These are phyloP conservation scores for Pteronotus mesoamericanus DNA, from an alignment of 2,797 vertebrate genomes.

Conservation along the genomic window DNA sequence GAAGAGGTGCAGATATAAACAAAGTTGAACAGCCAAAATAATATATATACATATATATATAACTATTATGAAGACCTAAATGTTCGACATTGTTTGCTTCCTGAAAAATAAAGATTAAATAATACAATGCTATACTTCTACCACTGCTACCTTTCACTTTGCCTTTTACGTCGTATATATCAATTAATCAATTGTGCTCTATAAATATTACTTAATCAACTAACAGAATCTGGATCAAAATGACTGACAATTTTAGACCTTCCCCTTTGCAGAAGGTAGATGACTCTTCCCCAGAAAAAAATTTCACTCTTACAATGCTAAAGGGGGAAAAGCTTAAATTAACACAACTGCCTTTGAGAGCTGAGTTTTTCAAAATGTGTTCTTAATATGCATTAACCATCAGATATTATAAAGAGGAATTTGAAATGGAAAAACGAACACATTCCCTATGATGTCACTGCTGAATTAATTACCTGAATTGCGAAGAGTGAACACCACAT, in stretches of 20 bases:
- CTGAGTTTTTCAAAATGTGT: constrained; percentile 44
- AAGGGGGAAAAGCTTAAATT: not conserved
- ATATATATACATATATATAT: not conserved
- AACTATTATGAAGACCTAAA: not conserved
- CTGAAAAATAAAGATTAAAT: constrained; percentile 9
- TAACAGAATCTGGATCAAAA: constrained; percentile 18
- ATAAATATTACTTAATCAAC: not conserved
- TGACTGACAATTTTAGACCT: not conserved
- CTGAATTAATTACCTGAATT: constrained; percentile 73
- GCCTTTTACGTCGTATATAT: not conserved
- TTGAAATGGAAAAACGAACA: constrained; percentile 72
- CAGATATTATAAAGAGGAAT: constrained; percentile 56
- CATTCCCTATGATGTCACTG: constrained; percentile 68
- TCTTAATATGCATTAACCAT: constrained; percentile 64
- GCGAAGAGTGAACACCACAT: constrained; percentile 40
- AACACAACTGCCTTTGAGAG: constrained; percentile 30
- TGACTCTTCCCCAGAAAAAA: not conserved
- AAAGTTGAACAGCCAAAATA: not conserved
- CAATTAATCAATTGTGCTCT: not conserved
- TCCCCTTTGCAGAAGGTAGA: not conserved
- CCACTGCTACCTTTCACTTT: not conserved
- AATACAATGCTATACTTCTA: not conserved
- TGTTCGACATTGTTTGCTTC: constrained; percentile 1
- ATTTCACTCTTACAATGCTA: not conserved
- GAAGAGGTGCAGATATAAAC: not conserved